phyloP scores from a whole-genome alignment of 2,113 vertebrate species.

The Marmota flaviventris region DNA sequence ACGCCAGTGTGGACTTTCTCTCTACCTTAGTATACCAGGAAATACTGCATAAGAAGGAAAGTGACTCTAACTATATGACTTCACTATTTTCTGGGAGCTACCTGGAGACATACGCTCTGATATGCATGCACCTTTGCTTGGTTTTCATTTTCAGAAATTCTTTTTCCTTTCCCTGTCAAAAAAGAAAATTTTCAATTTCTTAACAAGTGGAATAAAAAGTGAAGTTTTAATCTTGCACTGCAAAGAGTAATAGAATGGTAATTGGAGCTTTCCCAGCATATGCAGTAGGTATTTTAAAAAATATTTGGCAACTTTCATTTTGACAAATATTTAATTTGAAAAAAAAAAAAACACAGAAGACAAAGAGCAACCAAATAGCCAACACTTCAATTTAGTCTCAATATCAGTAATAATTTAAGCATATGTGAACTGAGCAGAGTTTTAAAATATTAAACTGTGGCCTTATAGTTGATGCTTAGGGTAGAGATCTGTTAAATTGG shows the following conservation, averaged over 20 bases:
- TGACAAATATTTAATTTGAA: constrained; percentile 39
- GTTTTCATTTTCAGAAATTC: neutral
- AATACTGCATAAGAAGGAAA: neutral
- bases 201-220: constrained; percentile 33
- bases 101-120: neutral
- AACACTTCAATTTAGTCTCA: constrained; percentile 3
- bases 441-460: constrained; percentile 1
- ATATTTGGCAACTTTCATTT: constrained; percentile 51
- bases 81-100: neutral
- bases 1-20: neutral
- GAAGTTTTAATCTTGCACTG: constrained; percentile 42
- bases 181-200: neutral
- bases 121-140: neutral
- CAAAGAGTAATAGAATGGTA: neutral
- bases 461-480: neutral
- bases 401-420: constrained; percentile 1
- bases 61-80: neutral
- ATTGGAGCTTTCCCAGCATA: neutral
- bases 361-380: constrained; percentile 6
- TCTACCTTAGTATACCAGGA: neutral
- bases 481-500: neutral
- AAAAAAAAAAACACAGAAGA: neutral
- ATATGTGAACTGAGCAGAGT: neutral
- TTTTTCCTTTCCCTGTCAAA: neutral
- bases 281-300: neutral